These are phyloP conservation scores for Ataeniobius toweri DNA, from an alignment of 2,797 vertebrate genomes.

Conservation along the genomic window DNA sequence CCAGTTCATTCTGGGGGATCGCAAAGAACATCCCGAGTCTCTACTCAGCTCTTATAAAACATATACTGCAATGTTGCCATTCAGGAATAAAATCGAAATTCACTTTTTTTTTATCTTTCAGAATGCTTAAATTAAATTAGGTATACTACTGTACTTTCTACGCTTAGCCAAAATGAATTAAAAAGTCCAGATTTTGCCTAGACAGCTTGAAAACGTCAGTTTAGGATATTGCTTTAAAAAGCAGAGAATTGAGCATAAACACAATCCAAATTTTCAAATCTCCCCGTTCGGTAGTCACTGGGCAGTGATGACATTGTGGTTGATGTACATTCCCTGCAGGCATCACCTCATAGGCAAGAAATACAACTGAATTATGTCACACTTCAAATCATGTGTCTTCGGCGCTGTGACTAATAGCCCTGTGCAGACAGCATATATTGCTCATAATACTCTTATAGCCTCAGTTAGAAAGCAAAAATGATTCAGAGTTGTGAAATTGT, in stretches of 20 bases:
- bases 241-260: background rate
- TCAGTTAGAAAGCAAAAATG: conserved; percentile 10
- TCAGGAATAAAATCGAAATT: too few relatives aligned
- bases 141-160: background rate
- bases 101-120: too few relatives aligned
- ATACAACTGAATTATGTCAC: conserved; percentile 20
- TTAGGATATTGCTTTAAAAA: background rate
- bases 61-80: too few relatives aligned
- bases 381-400: conserved; percentile 14
- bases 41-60: too few relatives aligned
- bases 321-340: conserved; percentile 12
- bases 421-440: conserved; percentile 15
- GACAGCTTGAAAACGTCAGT: background rate
- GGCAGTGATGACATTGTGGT: background rate
- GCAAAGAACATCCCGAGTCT: too few relatives aligned
- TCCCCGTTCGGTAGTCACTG: background rate
- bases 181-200: background rate
- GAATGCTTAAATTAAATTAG: too few relatives aligned
- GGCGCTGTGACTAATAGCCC: conserved; percentile 31
- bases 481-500: conserved; percentile 16
- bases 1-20: too few relatives aligned
- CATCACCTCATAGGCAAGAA: conserved; percentile 25
- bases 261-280: conserved; percentile 2
- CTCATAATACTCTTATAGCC: conserved; percentile 23
- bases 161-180: background rate